Conservation (phyloP, 2,888 invertebrate species). For the Tenthredo scrophulariae region DNA sequence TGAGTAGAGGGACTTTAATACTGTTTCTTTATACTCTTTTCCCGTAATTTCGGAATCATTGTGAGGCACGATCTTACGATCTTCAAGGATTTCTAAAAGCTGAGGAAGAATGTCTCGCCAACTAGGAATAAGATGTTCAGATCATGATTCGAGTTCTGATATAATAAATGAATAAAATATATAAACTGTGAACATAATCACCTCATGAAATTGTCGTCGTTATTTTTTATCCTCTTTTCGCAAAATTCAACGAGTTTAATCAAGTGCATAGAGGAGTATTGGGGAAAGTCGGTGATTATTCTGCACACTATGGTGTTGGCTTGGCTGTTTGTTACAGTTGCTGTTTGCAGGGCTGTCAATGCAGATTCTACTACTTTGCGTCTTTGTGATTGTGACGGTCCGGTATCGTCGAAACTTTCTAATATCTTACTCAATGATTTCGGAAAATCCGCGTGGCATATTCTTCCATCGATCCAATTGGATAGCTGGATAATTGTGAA, state of each 20-base stretch:
- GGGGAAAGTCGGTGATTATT: conserved; percentile 79
- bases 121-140: not conserved
- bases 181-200: conserved; percentile 59
- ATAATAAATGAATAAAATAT: too few relatives aligned
- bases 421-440: conserved; percentile 71
- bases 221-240: conserved; percentile 79
- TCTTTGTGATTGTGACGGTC: conserved; percentile 68
- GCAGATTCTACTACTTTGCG: conserved; percentile 71
- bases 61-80: conserved; percentile 80
- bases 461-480: conserved; percentile 64
- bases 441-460: conserved; percentile 68
- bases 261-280: conserved; percentile 80
- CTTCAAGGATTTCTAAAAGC: conserved; percentile 80
- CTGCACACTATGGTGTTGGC: conserved; percentile 79
- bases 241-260: conserved; percentile 81
- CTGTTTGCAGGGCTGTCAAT: conserved; percentile 75
- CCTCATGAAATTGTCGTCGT: conserved; percentile 79
- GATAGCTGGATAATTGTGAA: conserved; percentile 66
- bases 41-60: conserved; percentile 82
- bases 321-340: conserved; percentile 76
- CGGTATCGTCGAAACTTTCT: conserved; percentile 66
- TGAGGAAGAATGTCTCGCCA: conserved; percentile 86
- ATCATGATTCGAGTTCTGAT: too few relatives aligned
- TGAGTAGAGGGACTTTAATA: conserved; percentile 82
- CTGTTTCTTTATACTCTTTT: conserved; percentile 82